phyloP scores from a whole-genome alignment of 2,888 invertebrate genomes.

The Hirtodrosophila confusa region DNA sequence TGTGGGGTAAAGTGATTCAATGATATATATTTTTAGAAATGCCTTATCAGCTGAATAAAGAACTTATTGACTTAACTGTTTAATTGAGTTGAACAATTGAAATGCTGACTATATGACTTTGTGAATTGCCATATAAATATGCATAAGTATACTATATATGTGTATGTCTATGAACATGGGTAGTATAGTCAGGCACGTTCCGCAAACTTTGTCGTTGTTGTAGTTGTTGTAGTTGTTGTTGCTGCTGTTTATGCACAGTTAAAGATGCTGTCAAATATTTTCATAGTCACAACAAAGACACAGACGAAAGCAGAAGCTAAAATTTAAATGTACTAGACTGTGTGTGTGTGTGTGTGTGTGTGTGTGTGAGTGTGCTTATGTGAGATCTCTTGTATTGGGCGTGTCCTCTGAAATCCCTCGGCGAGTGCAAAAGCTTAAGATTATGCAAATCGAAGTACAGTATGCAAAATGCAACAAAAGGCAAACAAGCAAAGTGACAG shows the following conservation, averaged over 20 bases:
- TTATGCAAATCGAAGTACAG: slow-evolving; percentile 74
- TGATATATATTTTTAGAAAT: too few relatives aligned
- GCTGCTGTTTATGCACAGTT: slow-evolving; percentile 24
- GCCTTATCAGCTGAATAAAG: too few relatives aligned
- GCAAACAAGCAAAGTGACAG: slow-evolving; percentile 38
- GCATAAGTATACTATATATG: too few relatives aligned
- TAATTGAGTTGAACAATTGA: too few relatives aligned
- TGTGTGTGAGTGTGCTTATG: neutral
- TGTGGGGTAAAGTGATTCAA: too few relatives aligned
- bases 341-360: neutral
- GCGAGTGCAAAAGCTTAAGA: slow-evolving; percentile 73
- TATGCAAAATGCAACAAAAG: slow-evolving; percentile 75
- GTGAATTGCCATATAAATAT: too few relatives aligned
- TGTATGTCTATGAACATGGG: too few relatives aligned
- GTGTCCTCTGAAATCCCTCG: slow-evolving; percentile 52
- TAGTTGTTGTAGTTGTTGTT: neutral
- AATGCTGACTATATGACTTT: too few relatives aligned
- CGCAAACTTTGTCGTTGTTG: slow-evolving; percentile 1
- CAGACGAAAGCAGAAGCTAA: slow-evolving; percentile 30
- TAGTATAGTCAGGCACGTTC: slow-evolving; percentile 11
- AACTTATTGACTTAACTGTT: too few relatives aligned
- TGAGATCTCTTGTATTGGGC: slow-evolving; percentile 23
- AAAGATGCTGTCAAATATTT: slow-evolving; percentile 42
- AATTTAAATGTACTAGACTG: slow-evolving; percentile 37
- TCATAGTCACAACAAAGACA: slow-evolving; percentile 19